phyloP scores from a whole-genome alignment of 2,888 invertebrate species.

The Tiliacea citrago region DNA sequence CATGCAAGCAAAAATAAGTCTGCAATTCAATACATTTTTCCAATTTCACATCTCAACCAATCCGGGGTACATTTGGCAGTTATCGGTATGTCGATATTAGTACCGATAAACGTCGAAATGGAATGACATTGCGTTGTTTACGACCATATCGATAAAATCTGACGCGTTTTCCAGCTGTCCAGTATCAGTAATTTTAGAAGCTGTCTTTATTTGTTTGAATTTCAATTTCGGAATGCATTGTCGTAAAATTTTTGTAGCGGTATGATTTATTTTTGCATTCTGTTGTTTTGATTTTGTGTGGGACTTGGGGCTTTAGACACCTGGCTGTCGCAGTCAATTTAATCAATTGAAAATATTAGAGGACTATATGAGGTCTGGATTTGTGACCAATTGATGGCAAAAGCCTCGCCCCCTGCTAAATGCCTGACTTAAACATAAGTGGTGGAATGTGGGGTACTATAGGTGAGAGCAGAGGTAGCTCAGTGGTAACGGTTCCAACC shows the following conservation, averaged over 20 bases:
- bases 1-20: background rate
- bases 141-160: conserved; percentile 58
- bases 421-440: background rate
- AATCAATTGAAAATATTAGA: background rate
- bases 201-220: conserved; percentile 51
- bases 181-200: conserved; percentile 56
- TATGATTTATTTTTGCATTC: conserved; percentile 34
- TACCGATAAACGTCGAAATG: conserved; percentile 58
- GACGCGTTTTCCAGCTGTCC: conserved; percentile 45
- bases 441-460: background rate
- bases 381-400: background rate
- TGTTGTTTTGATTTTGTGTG: conserved; percentile 29
- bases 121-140: conserved; percentile 57
- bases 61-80: conserved; percentile 25
- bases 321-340: no score
- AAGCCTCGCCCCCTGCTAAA: background rate
- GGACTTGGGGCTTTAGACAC: background rate
- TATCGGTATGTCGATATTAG: conserved; percentile 47
- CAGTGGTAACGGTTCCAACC: no score
- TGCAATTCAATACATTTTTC: conserved; percentile 18
- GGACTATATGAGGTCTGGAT: background rate
- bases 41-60: conserved; percentile 37
- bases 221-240: conserved; percentile 46
- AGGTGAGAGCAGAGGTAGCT: no score
- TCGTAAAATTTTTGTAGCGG: conserved; percentile 31